Base-by-base conservation (phyloP, 2,113 vertebrate genomes). In the Psilopsiagon aymara region DNA sequence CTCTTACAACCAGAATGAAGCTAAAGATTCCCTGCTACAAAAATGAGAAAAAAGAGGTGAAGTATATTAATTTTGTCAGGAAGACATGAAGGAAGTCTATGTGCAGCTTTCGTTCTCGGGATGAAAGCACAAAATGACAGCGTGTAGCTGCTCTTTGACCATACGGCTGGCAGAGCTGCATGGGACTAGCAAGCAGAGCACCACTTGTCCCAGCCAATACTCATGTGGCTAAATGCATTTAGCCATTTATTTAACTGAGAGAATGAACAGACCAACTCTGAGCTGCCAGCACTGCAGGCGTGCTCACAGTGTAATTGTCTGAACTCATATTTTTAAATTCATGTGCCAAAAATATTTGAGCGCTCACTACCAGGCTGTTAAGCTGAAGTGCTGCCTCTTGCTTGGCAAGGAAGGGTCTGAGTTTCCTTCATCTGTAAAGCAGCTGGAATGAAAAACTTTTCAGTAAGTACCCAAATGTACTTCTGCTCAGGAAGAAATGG, bases 231-330 rank as follows among this genome's bases (percentile, higher is more conserved):
- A 70, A 70, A n/a, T 46, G 43, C 74, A 91, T 68, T 82, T 75
- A 76, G 66, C 44, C 11, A 2, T 71, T 8, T 68, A 73, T 92
- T 94, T 87, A 95, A 96, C 92, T 73, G 85, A 49, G 53, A 67
- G n/a, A 90, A 70, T 13, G 68, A 70, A 71, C 57, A 79, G 80
- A 43, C 62, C 81, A 71, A 69, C 33, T 16, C 27, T 86, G 51
- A 91, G 47, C 81, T 82, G 52, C 62, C 57, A 87, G 62, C 70
- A 66, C 67, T 62, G 49, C 66, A 79, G 67, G 84, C 49, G 12
- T 35, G 23, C 43, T 82, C 70, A 63, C 41, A 73, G 15, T 31
- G 57, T 75, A 78, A 94, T 87, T 91, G 78, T 79, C 81, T 76
- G 70, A 76, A 92, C 91, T 85, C n/a, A 13, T 71, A 64, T 66